phyloP scores from a whole-genome alignment of 2,888 invertebrate species.

The Proisotoma minuta region DNA sequence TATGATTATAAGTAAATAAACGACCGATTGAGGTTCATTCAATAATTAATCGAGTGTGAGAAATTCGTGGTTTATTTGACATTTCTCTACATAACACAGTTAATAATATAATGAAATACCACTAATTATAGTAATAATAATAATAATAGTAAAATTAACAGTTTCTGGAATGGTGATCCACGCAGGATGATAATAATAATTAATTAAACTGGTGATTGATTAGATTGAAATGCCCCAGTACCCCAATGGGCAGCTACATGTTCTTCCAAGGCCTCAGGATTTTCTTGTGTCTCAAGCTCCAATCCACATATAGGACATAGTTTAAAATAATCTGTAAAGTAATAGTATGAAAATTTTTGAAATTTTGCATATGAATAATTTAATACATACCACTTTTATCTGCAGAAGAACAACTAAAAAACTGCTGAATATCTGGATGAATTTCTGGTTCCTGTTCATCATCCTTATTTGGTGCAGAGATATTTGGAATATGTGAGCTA shows the following conservation, averaged over 20 bases:
- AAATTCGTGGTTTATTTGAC: too few species aligned
- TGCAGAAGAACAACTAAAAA: conserved; percentile 37
- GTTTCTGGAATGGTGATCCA: background rate
- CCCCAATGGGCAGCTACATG: conserved; percentile 45
- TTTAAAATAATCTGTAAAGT: conserved; percentile 42
- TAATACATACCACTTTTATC: conserved; percentile 32
- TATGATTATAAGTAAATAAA: background rate
- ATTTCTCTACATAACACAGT: too few species aligned
- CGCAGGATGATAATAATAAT: background rate
- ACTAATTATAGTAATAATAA: background rate
- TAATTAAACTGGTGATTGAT: background rate
- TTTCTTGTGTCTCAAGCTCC: conserved; percentile 44
- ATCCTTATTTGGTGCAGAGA: conserved; percentile 21
- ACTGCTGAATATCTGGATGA: conserved; percentile 29
- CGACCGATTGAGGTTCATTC: too few species aligned
- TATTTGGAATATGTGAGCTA: conserved; percentile 27
- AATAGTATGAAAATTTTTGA: background rate
- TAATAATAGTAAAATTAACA: background rate
- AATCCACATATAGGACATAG: conserved; percentile 46
- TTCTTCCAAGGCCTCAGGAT: conserved; percentile 44
- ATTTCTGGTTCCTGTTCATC: background rate
- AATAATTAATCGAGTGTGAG: too few species aligned
- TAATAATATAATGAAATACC: background rate
- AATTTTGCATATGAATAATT: background rate
- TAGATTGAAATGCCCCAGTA: background rate